phyloP scores from a whole-genome alignment of 2,888 invertebrate species.

The Aphrophora alni region DNA sequence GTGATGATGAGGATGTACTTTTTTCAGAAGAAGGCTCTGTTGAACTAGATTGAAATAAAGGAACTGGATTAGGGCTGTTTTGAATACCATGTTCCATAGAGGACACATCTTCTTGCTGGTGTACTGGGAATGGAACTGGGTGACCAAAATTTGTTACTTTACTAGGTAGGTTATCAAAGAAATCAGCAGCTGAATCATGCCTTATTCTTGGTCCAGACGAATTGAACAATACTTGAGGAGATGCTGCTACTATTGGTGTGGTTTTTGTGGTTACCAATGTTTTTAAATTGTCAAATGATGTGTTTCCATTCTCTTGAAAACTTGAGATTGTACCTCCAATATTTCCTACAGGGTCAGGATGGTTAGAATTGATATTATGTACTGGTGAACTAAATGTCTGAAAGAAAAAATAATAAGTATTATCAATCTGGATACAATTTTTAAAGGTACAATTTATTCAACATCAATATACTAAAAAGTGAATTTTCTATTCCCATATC shows the following conservation, averaged over 20 bases:
- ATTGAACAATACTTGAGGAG: background rate
- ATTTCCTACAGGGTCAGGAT: background rate
- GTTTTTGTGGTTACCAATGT: background rate
- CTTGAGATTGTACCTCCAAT: no score
- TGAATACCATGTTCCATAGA: background rate
- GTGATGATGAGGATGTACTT: background rate
- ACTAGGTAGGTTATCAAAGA: conserved; percentile 15
- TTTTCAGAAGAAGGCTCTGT: conserved; percentile 16
- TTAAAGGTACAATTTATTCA: no score
- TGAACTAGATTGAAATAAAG: background rate
- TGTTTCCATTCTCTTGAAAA: background rate
- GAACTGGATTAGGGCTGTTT: background rate
- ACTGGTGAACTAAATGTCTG: no score
- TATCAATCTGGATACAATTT: no score
- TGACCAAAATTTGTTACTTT: background rate
- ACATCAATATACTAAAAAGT: no score
- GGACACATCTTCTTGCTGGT: background rate
- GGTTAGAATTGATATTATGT: no score
- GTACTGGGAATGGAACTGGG: background rate
- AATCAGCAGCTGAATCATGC: conserved; percentile 15
- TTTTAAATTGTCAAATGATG: background rate
- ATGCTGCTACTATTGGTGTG: background rate
- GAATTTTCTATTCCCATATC: no score
- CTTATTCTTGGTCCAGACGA: background rate
- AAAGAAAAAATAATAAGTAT: no score